Evolutionary conservation across 2,888 invertebrate species (phyloP), one percentile per base, ranked within the genome.

Genomic region (Gnatocerus cornutus): DNA sequence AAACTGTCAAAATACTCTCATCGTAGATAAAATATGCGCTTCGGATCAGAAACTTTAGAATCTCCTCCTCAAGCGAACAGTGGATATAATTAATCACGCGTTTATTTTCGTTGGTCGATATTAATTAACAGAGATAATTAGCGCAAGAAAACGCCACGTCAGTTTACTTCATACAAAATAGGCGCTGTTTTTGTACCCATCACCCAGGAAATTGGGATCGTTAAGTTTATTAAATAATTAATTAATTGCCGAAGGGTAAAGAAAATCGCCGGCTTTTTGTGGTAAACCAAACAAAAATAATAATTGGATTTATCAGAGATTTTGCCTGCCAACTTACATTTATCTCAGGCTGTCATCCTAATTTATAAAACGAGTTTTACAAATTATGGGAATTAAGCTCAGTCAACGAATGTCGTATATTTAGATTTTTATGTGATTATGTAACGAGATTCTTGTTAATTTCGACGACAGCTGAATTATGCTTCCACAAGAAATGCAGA

Each of bases 101-200:
- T 52, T 55, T 73, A 73, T 71, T 64, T 64, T 64, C 64, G 37
- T 52, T 39, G 41, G 73, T 63, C 76, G 76, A 73, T 76, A 76
- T 79, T 79, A 78, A 79, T 79, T 79, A 79, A 77, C 74, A 70
- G 72, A 78, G 74, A 76, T 78, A 79, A 78, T 79, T 78, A 79
- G 77, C 71, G 76, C 53, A 69, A 75, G 78, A 79, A 79, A 76
- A 74, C 76, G 79, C 79, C 74, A 67, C 75, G 79, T 79, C 79
- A 79, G 78, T 72, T 68, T 56, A 58, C 43, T 68, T 62, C 39
- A 30, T 68, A 61, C 33, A 61, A 59, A 59, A 29, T 21, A 37
- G 48, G 58, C 58, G 52, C 48, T 39, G 59, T 52, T 67, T 58
- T 67, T 67, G 59, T 67, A 37, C 29, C 65, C 50, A 56, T 56